Conservation (phyloP, 2,888 invertebrate genomes). For the Folsomia manolachei region DNA sequence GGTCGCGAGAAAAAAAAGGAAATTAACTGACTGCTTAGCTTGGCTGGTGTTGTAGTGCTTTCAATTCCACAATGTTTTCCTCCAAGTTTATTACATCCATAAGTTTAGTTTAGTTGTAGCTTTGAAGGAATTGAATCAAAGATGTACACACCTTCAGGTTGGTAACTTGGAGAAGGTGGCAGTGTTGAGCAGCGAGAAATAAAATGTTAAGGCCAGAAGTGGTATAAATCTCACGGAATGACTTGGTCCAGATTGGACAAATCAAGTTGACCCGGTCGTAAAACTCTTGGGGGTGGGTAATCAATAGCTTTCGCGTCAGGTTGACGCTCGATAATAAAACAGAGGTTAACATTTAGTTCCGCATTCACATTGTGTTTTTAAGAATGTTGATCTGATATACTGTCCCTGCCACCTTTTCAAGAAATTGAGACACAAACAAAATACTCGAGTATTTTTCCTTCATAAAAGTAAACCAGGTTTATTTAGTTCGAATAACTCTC, state of each 20-base stretch:
- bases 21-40: slow-evolving; percentile 21
- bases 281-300: slow-evolving; percentile 28
- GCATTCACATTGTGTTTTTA: not conserved
- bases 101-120: not conserved
- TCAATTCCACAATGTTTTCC: not conserved
- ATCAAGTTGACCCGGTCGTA: slow-evolving; percentile 46
- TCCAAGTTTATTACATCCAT: not conserved
- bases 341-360: not conserved
- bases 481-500: not conserved
- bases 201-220: slow-evolving; percentile 36
- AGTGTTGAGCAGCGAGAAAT: slow-evolving; percentile 27
- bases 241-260: slow-evolving; percentile 36
- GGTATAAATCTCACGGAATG: slow-evolving; percentile 31
- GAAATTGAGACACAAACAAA: not conserved
- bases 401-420: not conserved
- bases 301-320: slow-evolving; percentile 25
- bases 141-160: too few species aligned
- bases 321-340: not conserved
- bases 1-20: slow-evolving; percentile 17
- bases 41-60: slow-evolving; percentile 13
- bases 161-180: not conserved
- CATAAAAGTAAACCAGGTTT: too few species aligned
- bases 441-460: not conserved
- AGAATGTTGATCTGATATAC: too few species aligned
- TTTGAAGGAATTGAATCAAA: not conserved